Percentiles rank a stretch among this genome's conserved stretches.
phyloP scores from a whole-genome alignment of 2,888 invertebrate species.

The Cephus spinipes region DNA sequence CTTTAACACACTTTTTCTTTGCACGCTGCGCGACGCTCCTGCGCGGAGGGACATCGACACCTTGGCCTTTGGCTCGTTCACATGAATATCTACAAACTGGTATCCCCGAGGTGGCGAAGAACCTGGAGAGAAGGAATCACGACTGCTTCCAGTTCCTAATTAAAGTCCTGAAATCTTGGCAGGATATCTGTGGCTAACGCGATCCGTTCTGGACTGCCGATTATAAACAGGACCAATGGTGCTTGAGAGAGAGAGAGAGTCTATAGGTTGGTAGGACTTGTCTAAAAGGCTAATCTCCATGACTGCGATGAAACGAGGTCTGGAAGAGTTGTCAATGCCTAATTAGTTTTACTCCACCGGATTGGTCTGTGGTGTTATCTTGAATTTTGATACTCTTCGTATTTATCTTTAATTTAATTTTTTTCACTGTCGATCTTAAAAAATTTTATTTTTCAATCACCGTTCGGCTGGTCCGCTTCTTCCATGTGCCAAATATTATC shows the following conservation, averaged over 20 bases:
- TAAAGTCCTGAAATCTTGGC: background rate
- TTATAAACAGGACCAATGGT: background rate
- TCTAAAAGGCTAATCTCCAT: background rate
- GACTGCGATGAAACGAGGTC: background rate
- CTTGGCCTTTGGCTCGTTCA: background rate
- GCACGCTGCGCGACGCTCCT: background rate
- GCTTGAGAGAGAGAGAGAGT: background rate
- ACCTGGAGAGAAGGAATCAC: background rate
- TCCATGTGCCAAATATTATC: background rate
- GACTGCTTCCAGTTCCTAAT: background rate
- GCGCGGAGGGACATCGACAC: background rate
- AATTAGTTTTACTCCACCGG: background rate
- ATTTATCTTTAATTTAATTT: background rate
- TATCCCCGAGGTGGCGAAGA: background rate
- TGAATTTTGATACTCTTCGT: background rate
- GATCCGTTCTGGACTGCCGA: conserved; percentile 4
- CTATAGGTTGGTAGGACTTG: background rate
- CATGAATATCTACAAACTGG: background rate
- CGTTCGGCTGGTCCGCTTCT: background rate
- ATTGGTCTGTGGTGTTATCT: background rate
- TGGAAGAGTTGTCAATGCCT: background rate
- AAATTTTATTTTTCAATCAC: background rate
- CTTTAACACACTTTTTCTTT: background rate
- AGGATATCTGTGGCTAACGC: background rate
- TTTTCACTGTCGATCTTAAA: background rate